Percentiles rank a stretch among this genome's conserved stretches.
Evolutionary conservation across 2,797 vertebrate genomes (phyloP).

Genomic region (Siniperca undulata): DNA sequence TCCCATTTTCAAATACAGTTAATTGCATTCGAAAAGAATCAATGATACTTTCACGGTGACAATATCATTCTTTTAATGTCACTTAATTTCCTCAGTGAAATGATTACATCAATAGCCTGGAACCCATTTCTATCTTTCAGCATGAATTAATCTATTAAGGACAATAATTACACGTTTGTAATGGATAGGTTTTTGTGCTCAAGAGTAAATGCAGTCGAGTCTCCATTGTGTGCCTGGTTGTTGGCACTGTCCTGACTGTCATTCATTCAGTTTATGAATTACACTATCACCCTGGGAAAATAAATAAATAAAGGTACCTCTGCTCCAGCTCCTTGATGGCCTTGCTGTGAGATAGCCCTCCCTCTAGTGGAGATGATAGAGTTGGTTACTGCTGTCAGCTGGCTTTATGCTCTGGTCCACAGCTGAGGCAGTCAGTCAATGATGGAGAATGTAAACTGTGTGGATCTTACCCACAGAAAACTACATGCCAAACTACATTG

Average conservation of each 20-base stretch:
- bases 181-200: constrained; percentile 75
- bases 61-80: constrained; percentile 84
- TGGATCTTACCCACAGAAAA: not conserved
- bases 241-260: constrained; percentile 75
- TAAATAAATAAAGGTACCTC: constrained; percentile 64
- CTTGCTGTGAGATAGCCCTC: constrained; percentile 85
- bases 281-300: constrained; percentile 60
- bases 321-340: constrained; percentile 68
- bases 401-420: constrained; percentile 50
- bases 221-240: constrained; percentile 68
- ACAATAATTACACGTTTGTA: constrained; percentile 82
- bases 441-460: constrained; percentile 36
- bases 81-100: constrained; percentile 82
- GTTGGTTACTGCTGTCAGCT: constrained; percentile 64
- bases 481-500: not conserved
- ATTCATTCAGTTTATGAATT: constrained; percentile 80
- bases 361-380: constrained; percentile 86
- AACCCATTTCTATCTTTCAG: constrained; percentile 82
- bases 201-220: constrained; percentile 58
- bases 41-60: constrained; percentile 82
- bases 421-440: constrained; percentile 58
- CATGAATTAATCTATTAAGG: constrained; percentile 83
- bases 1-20: constrained; percentile 82
- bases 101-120: constrained; percentile 82
- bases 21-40: constrained; percentile 84